Evolutionary conservation across 64 coral and sea anemone species (phyloP), one percentile per base, ranked within the genome.

Genomic region (Actinia equina): DNA sequence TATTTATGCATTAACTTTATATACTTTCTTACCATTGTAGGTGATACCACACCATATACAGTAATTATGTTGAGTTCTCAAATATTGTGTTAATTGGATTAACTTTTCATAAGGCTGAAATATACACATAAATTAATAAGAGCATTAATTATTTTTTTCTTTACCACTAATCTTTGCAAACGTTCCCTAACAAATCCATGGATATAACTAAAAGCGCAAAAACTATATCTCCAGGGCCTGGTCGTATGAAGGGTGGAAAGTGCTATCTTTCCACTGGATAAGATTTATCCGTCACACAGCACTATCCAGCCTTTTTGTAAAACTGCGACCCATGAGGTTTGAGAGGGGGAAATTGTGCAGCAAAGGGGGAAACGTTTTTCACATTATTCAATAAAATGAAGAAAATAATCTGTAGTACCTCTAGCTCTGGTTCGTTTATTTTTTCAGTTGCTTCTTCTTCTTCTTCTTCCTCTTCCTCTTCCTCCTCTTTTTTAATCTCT

Each of bases 1-100:
- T 37, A 37, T 37, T 37, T 37, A 37, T 37, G 30, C 30, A 37
- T 37, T 0, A 37, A 37, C 30, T 37, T 37, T 37, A 37, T 37
- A 37, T 37, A 37, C 30, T 37, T 37, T 37, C 93, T 88, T 45
- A 99, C 97, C 97, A 65, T 92, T 81, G 44, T 81, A 81, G 17
- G 78, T 81, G 9, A 93, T 93, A 9, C 97, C 97, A 93, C 97
- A 99, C 97, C 93, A 99, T 70, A 95, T 99, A 86, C 97, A 99
- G 70, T 99, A 99, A 41, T 83, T 88, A 85, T 99, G 93, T 57
- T 57, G 63, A 44, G 61, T 85, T 86, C 93, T 88, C 22, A 99
- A 55, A 59, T 99, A 99, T 65, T 92, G 90, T 49, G 97, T 99
- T 0, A 99, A 86, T 64, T 93, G 80, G 0, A 83, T 59, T 52